phyloP scores from a whole-genome alignment of 2,888 invertebrate genomes.

The Cinara cedri region DNA sequence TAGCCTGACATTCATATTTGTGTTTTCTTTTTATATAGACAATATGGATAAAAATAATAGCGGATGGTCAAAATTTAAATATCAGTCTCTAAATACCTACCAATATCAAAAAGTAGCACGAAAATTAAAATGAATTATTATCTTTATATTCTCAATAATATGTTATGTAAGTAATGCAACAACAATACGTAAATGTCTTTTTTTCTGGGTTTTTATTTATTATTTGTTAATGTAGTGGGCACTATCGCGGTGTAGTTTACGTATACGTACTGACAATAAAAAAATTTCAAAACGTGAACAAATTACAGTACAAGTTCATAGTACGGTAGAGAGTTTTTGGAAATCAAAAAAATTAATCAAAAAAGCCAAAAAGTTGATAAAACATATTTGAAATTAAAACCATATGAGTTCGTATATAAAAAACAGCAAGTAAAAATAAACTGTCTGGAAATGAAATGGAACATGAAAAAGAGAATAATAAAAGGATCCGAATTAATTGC shows the following conservation, averaged over 20 bases:
- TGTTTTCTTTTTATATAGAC: too few relatives aligned
- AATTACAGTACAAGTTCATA: not conserved
- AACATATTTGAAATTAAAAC: not conserved
- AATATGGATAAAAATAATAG: too few relatives aligned
- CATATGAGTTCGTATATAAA: too few relatives aligned
- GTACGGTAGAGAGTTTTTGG: not conserved
- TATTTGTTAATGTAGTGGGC: not conserved
- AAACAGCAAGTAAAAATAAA: not conserved
- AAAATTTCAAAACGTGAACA: not conserved
- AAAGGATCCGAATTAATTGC: not conserved
- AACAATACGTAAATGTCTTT: not conserved
- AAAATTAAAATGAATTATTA: too few relatives aligned
- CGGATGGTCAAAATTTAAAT: too few relatives aligned
- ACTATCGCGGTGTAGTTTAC: not conserved
- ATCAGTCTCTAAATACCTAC: too few relatives aligned
- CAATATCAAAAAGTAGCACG: too few relatives aligned
- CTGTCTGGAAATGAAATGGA: not conserved
- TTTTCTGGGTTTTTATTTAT: conserved; percentile 2
- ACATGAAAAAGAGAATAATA: not conserved
- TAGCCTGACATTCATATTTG: too few relatives aligned
- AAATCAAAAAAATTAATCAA: not conserved
- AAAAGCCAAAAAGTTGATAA: not conserved
- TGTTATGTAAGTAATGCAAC: too few relatives aligned
- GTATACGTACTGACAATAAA: not conserved
- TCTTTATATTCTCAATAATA: too few relatives aligned